Conservation (phyloP, 2,797 vertebrate genomes). For the Notamacropus eugenii region DNA sequence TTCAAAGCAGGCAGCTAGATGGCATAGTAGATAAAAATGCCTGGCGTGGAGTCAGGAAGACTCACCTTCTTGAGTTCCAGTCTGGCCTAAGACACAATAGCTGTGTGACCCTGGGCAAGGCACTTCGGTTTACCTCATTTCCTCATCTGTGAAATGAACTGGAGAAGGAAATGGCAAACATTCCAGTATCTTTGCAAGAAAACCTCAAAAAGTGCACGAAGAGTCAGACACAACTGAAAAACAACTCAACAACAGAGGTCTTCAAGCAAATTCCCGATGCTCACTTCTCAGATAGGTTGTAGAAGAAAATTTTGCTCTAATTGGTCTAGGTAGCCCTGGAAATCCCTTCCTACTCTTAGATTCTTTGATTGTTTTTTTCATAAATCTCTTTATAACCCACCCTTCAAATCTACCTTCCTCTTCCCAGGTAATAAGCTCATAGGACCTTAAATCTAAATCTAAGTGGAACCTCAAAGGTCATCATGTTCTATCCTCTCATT, state of each 20-base stretch:
- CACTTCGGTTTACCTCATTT: neutral
- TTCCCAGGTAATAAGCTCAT: neutral
- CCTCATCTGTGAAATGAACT: neutral
- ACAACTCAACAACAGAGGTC: neutral
- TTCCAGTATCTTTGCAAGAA: neutral
- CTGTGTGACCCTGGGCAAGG: neutral
- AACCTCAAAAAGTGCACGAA: neutral
- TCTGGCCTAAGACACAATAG: too few species aligned
- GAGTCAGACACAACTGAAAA: neutral
- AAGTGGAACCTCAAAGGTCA: too few species aligned
- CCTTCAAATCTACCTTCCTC: neutral
- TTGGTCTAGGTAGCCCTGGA: neutral
- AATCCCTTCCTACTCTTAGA: neutral
- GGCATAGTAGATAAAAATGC: neutral
- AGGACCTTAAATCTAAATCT: neutral
- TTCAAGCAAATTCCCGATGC: neutral
- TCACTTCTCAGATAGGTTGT: neutral
- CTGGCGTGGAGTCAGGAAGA: neutral
- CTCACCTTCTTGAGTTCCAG: neutral
- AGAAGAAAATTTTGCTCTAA: neutral
- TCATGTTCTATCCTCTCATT: neutral
- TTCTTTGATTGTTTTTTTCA: neutral
- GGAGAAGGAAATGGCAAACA: neutral
- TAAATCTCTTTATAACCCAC: neutral
- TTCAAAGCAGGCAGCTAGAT: neutral